Percentiles rank a stretch among this genome's conserved stretches.
Evolutionary conservation across 2,888 invertebrate genomes (phyloP).

Genomic region (Deroplatys truncata): DNA sequence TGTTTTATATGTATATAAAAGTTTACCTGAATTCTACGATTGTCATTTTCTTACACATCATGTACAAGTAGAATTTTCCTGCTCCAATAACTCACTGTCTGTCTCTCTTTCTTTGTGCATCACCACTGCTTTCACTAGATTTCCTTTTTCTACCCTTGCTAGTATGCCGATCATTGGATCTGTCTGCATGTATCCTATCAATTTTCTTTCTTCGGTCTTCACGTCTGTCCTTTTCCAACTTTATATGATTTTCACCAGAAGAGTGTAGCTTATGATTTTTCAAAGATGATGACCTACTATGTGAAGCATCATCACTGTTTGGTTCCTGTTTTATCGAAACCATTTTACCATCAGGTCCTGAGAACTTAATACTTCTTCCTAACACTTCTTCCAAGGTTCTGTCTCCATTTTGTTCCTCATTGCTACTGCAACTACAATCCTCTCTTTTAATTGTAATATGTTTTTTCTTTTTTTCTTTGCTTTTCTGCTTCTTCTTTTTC

Average conservation of each 20-base stretch:
- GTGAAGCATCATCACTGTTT: neutral
- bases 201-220: neutral
- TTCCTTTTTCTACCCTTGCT: neutral
- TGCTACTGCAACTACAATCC: neutral
- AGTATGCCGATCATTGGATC: neutral
- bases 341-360: neutral
- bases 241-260: neutral
- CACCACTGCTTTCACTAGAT: neutral
- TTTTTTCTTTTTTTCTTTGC: neutral
- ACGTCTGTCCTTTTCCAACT: neutral
- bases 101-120: neutral
- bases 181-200: neutral
- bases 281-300: neutral
- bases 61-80: neutral
- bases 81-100: neutral
- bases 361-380: slow-evolving; percentile 17
- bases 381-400: neutral
- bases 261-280: neutral
- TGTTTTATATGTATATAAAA: neutral
- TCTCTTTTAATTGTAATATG: neutral
- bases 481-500: neutral
- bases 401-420: neutral
- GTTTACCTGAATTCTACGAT: neutral
- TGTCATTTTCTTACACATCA: neutral
- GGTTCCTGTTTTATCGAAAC: neutral